Conservation (phyloP, 2,113 vertebrate species). For the Sebastes fasciatus region DNA sequence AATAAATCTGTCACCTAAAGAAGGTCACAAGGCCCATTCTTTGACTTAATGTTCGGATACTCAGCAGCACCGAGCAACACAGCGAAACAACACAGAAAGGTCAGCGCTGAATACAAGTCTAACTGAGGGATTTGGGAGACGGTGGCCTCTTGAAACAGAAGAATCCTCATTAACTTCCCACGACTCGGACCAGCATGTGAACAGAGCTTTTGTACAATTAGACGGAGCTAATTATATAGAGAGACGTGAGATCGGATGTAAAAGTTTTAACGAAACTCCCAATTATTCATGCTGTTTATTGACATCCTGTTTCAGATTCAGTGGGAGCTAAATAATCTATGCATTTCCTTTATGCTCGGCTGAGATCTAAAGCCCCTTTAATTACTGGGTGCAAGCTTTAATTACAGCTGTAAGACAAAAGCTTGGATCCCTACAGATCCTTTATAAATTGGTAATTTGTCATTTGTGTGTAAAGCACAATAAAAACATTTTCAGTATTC, state of each 20-base stretch:
- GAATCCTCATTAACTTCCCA: conserved; percentile 38
- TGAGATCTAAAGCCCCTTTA: background rate
- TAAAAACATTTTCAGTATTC: background rate
- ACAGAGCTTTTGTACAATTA: conserved; percentile 14
- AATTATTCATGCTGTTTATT: conserved; percentile 10
- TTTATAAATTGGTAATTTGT: background rate
- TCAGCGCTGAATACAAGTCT: background rate
- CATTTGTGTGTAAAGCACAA: too few relatives aligned
- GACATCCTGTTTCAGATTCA: conserved; percentile 8
- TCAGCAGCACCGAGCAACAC: background rate
- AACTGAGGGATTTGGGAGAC: background rate
- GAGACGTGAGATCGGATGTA: conserved; percentile 38
- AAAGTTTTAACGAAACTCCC: background rate
- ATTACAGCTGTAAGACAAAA: background rate
- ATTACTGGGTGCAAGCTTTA: background rate
- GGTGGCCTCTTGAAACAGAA: background rate
- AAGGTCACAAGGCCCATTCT: conserved; percentile 24
- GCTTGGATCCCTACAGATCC: background rate
- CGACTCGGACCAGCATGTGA: background rate
- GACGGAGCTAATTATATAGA: conserved; percentile 30
- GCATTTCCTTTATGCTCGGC: background rate
- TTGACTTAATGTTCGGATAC: background rate
- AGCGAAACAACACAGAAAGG: conserved; percentile 36
- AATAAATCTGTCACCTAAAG: conserved; percentile 52
- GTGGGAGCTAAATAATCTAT: background rate